These are phyloP conservation scores for Lucifuga dentata DNA, from an alignment of 2,113 vertebrate species.

Conservation along the genomic window DNA sequence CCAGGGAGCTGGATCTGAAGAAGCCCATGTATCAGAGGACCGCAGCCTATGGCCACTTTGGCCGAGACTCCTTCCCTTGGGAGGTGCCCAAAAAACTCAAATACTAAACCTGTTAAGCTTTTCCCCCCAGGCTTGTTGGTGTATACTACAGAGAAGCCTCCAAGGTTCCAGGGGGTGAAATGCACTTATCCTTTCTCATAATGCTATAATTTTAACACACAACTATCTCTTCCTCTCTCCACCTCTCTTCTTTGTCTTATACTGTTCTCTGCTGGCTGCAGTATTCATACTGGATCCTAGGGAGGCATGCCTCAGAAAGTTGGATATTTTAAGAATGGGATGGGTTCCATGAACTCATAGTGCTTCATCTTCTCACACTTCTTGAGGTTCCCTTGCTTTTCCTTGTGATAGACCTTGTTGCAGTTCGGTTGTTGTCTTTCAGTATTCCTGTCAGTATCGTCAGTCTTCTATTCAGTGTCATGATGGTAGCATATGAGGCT, in stretches of 20 bases:
- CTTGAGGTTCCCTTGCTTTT: slow-evolving; percentile 12
- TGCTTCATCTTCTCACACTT: slow-evolving; percentile 9
- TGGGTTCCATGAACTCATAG: slow-evolving; percentile 60
- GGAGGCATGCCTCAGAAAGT: slow-evolving; percentile 48
- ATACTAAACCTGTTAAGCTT: slow-evolving; percentile 94
- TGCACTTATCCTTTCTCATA: slow-evolving; percentile 71
- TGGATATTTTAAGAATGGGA: slow-evolving; percentile 33
- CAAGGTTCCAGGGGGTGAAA: slow-evolving; percentile 88
- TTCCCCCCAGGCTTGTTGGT: slow-evolving; percentile 91
- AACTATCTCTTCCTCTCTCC: slow-evolving; percentile 33
- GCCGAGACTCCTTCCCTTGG: slow-evolving; percentile 97
- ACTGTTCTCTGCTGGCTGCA: slow-evolving; percentile 59
- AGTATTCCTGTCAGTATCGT: slow-evolving; percentile 49
- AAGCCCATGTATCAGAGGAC: slow-evolving; percentile 98
- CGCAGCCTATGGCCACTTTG: slow-evolving; percentile 98
- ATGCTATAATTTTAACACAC: slow-evolving; percentile 54
- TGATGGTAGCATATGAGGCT: slow-evolving; percentile 38
- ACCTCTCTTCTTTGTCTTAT: slow-evolving; percentile 42
- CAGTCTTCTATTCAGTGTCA: slow-evolving; percentile 38
- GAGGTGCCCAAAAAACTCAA: slow-evolving; percentile 97
- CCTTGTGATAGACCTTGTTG: slow-evolving; percentile 13
- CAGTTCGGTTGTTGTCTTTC: slow-evolving; percentile 16
- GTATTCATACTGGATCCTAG: slow-evolving; percentile 49
- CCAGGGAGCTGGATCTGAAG: slow-evolving; percentile 99
- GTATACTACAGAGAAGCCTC: slow-evolving; percentile 98